A percentile compares a stretch with the other conserved stretches of the same genome.
phyloP scores from a whole-genome alignment of 2,113 vertebrate genomes.

The Burhinus bistriatus region DNA sequence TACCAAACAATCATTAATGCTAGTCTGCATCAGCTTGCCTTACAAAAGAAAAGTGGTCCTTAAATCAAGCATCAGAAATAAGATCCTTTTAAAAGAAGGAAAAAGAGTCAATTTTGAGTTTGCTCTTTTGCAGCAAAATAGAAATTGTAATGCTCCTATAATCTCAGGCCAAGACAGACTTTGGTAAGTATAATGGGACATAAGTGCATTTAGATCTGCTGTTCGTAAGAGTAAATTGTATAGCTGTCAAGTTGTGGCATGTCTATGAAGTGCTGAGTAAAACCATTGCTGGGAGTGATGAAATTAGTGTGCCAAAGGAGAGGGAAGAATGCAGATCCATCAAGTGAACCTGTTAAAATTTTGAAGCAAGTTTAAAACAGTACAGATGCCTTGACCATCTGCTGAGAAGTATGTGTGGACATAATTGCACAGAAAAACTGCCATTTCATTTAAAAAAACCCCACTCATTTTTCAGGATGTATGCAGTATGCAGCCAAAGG shows the following conservation, averaged over 20 bases:
- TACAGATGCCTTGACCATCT: conserved; percentile 7
- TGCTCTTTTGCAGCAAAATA: neutral
- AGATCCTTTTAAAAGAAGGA: neutral
- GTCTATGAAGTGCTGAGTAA: neutral
- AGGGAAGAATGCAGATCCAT: neutral
- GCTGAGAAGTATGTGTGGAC: neutral
- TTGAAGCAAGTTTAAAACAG: neutral
- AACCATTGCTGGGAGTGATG: neutral
- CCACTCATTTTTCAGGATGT: neutral
- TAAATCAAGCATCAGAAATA: neutral
- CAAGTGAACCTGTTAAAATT: conserved; percentile 5
- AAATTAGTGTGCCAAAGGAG: neutral
- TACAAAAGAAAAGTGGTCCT: neutral
- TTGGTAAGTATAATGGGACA: neutral
- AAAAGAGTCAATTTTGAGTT: neutral
- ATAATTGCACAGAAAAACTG: neutral
- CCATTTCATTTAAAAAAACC: neutral
- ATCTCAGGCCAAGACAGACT: neutral
- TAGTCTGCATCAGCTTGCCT: neutral
- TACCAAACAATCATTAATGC: neutral
- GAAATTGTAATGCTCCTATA: neutral
- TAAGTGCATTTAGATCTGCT: conserved; percentile 4
- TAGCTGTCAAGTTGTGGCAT: neutral
- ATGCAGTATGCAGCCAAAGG: neutral
- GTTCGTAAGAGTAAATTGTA: neutral